phyloP scores from a whole-genome alignment of 1,140 invertebrate genomes.

The Zaprionus tsacasi region DNA sequence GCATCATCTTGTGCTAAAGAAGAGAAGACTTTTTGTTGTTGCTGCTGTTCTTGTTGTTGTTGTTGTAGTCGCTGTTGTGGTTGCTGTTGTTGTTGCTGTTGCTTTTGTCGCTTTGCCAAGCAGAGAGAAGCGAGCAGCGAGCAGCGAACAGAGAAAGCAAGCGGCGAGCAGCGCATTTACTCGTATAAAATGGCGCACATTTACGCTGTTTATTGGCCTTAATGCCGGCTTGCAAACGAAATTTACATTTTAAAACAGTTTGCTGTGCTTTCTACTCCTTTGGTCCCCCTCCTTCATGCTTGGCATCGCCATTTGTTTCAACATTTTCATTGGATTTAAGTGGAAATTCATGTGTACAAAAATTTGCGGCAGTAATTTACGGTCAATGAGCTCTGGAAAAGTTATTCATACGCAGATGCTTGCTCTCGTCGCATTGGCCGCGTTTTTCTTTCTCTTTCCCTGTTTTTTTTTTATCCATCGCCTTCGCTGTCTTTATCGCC shows the following conservation, averaged over 20 bases:
- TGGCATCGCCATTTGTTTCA: conserved; percentile 64
- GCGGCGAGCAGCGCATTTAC: conserved; percentile 55
- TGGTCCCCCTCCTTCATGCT: conserved; percentile 21
- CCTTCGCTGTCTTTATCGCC: conserved; percentile 1
- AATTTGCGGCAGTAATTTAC: conserved; percentile 77
- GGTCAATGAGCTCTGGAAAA: conserved; percentile 73
- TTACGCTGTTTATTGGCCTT: conserved; percentile 82
- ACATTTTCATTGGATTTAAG: conserved; percentile 83
- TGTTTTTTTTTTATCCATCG: neutral
- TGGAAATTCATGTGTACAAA: conserved; percentile 83
- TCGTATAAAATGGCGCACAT: conserved; percentile 76
- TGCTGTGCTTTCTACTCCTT: conserved; percentile 51
- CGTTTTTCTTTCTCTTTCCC: conserved; percentile 3
- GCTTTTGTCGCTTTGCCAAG: conserved; percentile 51
- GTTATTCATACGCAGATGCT: conserved; percentile 55
- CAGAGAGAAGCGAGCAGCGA: conserved; percentile 11
- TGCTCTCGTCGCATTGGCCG: conserved; percentile 18
- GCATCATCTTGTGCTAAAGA: conserved; percentile 48
- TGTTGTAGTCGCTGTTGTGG: conserved; percentile 19
- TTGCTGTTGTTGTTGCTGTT: conserved; percentile 46
- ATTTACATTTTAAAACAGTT: conserved; percentile 83
- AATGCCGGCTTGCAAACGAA: conserved; percentile 76
- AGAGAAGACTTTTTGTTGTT: conserved; percentile 15
- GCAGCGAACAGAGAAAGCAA: conserved; percentile 2
- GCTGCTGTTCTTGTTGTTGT: conserved; percentile 6